phyloP scores from a whole-genome alignment of 2,113 vertebrate species.

The Carassius auratus region DNA sequence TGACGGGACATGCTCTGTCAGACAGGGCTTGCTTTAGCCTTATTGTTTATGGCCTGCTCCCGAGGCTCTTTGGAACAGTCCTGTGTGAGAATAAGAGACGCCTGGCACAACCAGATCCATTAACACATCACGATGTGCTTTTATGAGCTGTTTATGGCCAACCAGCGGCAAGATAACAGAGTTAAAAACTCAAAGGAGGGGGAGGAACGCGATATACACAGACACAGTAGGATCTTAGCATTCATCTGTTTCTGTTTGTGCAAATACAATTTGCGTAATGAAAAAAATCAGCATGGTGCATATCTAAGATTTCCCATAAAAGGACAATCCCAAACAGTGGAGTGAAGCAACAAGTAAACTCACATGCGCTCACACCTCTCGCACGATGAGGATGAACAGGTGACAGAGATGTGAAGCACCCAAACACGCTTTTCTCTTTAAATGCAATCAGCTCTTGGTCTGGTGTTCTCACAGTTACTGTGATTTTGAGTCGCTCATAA shows the following conservation, averaged over 20 bases:
- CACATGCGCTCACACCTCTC: background rate
- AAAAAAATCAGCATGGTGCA: background rate
- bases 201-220: background rate
- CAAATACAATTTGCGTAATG: background rate
- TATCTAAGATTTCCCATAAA: background rate
- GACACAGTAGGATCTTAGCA: background rate
- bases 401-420: background rate
- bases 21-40: background rate
- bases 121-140: conserved; percentile 56
- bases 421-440: background rate
- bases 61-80: background rate
- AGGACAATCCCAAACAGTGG: background rate
- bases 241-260: background rate
- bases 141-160: conserved; percentile 65
- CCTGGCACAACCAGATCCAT: conserved; percentile 47
- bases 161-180: conserved; percentile 16
- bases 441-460: background rate
- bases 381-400: background rate
- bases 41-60: background rate
- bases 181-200: background rate
- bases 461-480: background rate
- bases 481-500: too few relatives aligned
- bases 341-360: background rate
- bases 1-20: background rate
- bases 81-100: background rate